Conservation (phyloP, 2,113 vertebrate species). For the Notothenia rossii region DNA sequence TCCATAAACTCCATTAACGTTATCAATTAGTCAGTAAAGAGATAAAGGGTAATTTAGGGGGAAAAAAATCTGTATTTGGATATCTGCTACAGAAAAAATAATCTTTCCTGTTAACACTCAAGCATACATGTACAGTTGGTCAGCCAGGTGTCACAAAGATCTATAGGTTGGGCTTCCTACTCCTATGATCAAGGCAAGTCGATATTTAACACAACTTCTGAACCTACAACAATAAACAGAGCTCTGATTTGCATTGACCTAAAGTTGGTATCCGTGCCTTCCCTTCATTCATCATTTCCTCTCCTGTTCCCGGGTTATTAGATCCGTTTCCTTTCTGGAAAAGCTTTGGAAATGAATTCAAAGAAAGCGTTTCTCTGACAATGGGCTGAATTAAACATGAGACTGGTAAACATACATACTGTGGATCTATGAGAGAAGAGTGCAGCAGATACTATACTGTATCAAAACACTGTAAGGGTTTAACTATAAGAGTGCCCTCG, state of each 20-base stretch:
- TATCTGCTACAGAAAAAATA: conserved; percentile 24
- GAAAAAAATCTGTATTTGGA: conserved; percentile 6
- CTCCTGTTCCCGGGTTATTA: conserved; percentile 1
- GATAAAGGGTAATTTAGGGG: background rate
- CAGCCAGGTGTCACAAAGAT: conserved; percentile 28
- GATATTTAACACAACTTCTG: conserved; percentile 28
- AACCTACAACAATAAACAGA: conserved; percentile 49
- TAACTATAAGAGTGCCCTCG: background rate
- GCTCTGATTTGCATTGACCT: conserved; percentile 37
- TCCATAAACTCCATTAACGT: background rate
- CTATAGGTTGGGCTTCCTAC: background rate
- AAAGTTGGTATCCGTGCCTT: background rate
- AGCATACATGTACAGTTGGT: background rate
- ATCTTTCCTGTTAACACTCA: conserved; percentile 9
- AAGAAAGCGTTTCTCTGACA: conserved; percentile 6
- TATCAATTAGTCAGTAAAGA: background rate
- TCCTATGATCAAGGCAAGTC: conserved; percentile 27
- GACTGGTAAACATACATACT: background rate
- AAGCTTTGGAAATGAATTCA: conserved; percentile 11
- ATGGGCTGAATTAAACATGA: conserved; percentile 39
- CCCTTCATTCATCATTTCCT: conserved; percentile 43
- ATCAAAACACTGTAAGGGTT: background rate
- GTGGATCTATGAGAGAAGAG: background rate
- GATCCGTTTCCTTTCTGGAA: conserved; percentile 38
- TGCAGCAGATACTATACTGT: background rate